Evolutionary conservation across 2,797 vertebrate genomes (phyloP), one percentile per base, ranked within the genome.

Genomic region (Mycteria americana): DNA sequence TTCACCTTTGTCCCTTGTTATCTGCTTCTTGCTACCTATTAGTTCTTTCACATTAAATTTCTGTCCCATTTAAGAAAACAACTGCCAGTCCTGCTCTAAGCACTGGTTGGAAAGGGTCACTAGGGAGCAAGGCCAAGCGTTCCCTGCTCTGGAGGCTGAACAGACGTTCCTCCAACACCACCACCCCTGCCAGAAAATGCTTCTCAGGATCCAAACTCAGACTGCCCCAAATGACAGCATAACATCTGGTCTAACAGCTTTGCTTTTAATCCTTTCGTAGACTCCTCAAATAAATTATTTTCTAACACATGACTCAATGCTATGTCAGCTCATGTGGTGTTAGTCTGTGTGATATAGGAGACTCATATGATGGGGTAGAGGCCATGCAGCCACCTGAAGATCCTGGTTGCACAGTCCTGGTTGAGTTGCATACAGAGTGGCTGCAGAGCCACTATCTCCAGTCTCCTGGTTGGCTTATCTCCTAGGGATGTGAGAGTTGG

Each of bases 221-320:
- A 76, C 65, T 72, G 30, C 64, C 77, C 77, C 59, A 68, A 67
- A 89, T n/a, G 67, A 63, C 59, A 80, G 41, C 37, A 15, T 46
- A 83, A 93, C 73, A 91, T 89, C 85, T 94, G 77, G 59, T 77
- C 64, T 85, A 72, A 83, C 88, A 86, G 85, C 59, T 93, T 91
- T 89, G 45, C 41, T 59, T 70, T 84, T 86, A 89, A 68, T 72
- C 73, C 85, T 86, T 86, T 69, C 59, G 60, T 37, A 89, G 43
- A 35, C 45, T 76, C 50, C 35, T 89, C 48, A 89, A 45, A 80
- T 53, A 68, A 72, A n/a, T 82, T 79, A 24, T 63, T 80, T 91
- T 72, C 85, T 72, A 54, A 82, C 54, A 74, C 35, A 35, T 10
- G 30, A 72, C 72, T 72, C 72, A 68, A 4, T 50, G 18, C 31